Base-by-base conservation (phyloP, 2,113 vertebrate genomes). In the Glaucidium brasilianum region DNA sequence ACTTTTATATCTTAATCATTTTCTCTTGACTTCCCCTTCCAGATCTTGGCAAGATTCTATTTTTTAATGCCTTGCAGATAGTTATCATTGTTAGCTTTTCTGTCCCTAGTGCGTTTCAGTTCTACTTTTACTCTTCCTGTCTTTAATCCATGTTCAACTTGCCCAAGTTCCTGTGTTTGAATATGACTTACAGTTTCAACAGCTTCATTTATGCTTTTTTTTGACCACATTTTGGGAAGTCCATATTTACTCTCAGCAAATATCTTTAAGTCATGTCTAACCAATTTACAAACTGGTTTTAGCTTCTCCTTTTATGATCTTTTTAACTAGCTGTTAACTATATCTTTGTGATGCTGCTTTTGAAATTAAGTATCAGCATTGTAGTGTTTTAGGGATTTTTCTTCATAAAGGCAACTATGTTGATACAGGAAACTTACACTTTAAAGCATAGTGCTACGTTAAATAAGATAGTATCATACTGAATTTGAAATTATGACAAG, bases 41-140 rank as follows among this genome's bases (percentile, higher is more conserved):
- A 92, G 45, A 55, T 84, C 63, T 80, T 91, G 68, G 30, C 79
- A 96, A 63, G 50, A 58, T 92, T 93, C 90, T 91, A 45, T 81
- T 94, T 92, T 92, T 97, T 85, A 89, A 67, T 0, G 0, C n/a
- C 59, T 87, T 85, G 52, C 56, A 85, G 84, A 47, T 62, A 50
- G 64, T 1, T 32, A 80, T 27, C 67, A 49, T n/a, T 67, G 47
- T 81, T 93, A 90, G n/a, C 52, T 92, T 90, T 85, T 75, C 66
- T 78, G 47, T 74, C 59, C 74, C 66, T 59, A 59, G 52, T 68
- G 69, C 74, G 69, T 67, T 79, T 90, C 47, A 81, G 49, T 30
- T 87, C 30, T 27, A 4, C 43, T 49, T 82, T 69, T 69, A 53
- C 47, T 34, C 15, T 52, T 8, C 15, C 1, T 19, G 5, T 45